Conservation (phyloP, 2,113 vertebrate genomes). For the Gulo gulo region DNA sequence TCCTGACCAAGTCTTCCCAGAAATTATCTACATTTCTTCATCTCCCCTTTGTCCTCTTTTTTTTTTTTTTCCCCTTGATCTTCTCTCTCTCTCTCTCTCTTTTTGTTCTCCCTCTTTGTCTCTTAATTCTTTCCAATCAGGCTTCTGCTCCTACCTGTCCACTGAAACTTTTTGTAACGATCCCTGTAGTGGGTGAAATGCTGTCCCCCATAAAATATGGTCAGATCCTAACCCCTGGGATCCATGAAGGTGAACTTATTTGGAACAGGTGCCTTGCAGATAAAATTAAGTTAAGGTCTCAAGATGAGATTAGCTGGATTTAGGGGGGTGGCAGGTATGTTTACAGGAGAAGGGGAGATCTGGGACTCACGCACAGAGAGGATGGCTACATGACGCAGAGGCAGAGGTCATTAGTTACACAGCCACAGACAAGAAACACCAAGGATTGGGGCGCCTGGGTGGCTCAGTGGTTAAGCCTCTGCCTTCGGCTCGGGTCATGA, state of each 20-base stretch:
- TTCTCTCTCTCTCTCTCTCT: neutral
- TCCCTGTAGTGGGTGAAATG: neutral
- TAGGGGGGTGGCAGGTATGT: neutral
- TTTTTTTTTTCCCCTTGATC: neutral
- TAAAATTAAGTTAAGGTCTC: neutral
- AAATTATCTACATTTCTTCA: neutral
- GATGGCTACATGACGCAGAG: neutral
- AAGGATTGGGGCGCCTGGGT: neutral
- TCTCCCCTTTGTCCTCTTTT: neutral
- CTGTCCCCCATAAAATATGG: neutral
- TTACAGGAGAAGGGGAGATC: neutral
- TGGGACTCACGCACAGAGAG: neutral
- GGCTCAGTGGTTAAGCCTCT: too few species aligned
- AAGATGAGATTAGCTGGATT: neutral
- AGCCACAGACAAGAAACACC: neutral
- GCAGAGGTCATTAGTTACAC: neutral
- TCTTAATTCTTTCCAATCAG: neutral
- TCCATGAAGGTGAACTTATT: neutral
- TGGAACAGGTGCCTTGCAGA: neutral
- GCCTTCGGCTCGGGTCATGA: too few species aligned
- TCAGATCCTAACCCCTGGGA: neutral
- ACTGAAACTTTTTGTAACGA: neutral
- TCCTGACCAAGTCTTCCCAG: neutral
- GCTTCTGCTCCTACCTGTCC: neutral
- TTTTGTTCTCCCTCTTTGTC: neutral